phyloP scores from a whole-genome alignment of 2,113 vertebrate species.

The Geococcyx californianus region DNA sequence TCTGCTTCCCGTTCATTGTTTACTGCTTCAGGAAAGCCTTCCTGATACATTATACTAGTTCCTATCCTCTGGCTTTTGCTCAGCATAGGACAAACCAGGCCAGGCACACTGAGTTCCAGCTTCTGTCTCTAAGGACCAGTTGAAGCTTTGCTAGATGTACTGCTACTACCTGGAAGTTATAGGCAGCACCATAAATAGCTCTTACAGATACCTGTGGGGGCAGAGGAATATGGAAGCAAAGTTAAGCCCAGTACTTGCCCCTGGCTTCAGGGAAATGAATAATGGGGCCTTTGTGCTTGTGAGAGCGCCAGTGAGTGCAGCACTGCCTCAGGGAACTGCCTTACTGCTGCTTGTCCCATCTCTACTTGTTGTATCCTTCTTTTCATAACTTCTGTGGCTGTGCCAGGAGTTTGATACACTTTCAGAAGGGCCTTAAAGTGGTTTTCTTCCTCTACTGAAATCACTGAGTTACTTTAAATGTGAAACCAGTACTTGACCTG shows the following conservation, averaged over 20 bases:
- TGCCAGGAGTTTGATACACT: not conserved
- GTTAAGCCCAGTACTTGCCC: not conserved
- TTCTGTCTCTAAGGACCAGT: not conserved
- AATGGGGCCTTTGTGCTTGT: not conserved
- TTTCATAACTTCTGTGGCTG: not conserved
- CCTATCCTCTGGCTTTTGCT: conserved; percentile 2
- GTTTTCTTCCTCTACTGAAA: not conserved
- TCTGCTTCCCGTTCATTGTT: conserved; percentile 44
- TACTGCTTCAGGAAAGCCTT: conserved; percentile 27
- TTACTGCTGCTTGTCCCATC: not conserved
- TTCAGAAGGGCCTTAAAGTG: not conserved
- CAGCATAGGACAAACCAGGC: not conserved
- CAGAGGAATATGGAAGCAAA: not conserved
- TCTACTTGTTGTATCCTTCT: not conserved
- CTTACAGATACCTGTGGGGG: not conserved
- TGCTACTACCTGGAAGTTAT: conserved; percentile 2
- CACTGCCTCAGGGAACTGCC: not conserved
- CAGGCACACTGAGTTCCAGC: conserved; percentile 25
- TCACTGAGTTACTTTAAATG: not conserved
- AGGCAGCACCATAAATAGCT: not conserved
- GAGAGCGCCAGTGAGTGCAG: not conserved
- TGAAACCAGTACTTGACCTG: not conserved
- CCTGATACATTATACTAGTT: not conserved
- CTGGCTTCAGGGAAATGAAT: not conserved
- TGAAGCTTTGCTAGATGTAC: not conserved